Evolutionary conservation across 2,113 vertebrate species (phyloP), one percentile per base, ranked within the genome.

Genomic region (Rhinoderma darwinii): DNA sequence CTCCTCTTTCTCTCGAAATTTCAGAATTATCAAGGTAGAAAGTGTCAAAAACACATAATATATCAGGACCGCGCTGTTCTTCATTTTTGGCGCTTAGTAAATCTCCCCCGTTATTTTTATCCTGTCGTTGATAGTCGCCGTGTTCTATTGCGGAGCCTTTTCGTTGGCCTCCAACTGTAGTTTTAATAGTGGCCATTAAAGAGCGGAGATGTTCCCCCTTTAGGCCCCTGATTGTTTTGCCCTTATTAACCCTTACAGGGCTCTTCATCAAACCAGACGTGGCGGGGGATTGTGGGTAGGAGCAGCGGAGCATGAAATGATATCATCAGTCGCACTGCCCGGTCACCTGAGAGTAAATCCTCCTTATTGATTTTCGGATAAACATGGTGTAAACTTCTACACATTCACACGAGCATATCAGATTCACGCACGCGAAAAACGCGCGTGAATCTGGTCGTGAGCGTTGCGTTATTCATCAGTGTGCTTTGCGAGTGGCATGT

Each of bases 201-300:
- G 9, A 32, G 14, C 35, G 27, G 30, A 5, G 12, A 43, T 14
- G 6, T 27, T 43, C 32, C 32, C 22, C 25, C 35, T 81, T 6
- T 20, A 15, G 27, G 44, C 51, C 22, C 35, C 72, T 32, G 51
- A 61, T 22, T 59, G 54, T 35, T 37, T 39, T 63, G 32, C 72
- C 9, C 51, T 76, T 47, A 84, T 74, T 75, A 51, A n/a, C 72
- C 22, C 25, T 61, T 35, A 75, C n/a, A 27, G 9, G 54, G n/a
- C 35, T 20, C 54, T 22, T 37, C 25, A 20, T 10, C 1, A 37
- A 80, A 18, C 25, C 27, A 81, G 59, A 20, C 27, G 7, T 61
- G 35, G 44, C 47, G 27, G 44, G 68, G 82, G 82, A 39, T 56
- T 84, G 47, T 74, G 82, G 32, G 44, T 84, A 39, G 20, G 17